Base-by-base conservation (phyloP, 1,140 invertebrate genomes). In the Psix sp. region DNA sequence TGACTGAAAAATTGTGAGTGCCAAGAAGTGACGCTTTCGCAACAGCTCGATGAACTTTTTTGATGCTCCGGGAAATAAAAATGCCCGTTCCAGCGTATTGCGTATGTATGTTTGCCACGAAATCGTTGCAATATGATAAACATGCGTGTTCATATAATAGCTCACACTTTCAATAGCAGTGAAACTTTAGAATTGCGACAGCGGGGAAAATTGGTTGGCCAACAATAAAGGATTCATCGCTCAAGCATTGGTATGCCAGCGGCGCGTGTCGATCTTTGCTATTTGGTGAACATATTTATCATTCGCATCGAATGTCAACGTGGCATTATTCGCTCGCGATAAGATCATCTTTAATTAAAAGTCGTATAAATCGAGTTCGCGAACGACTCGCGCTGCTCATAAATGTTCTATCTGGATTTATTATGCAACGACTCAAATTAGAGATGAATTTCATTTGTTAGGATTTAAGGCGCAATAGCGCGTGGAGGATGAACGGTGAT, bases 151-250 rank as follows among this genome's bases (percentile, higher is more conserved):
- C 46, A 42, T 46, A 72, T 66, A 76, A 80, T 76, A 54, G 62
- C 42, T 36, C 59, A 80, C 76, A 82, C 79, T 84, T 84, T 83
- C 80, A 70, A 74, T 75, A 33, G 56, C 29, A 75, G 81, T 79
- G 81, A 84, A 84, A 84, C 80, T 78, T 56, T 51, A 26, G 11
- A 49, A 71, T 83, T 83, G 80, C 81, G 60, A 83, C 76, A 83
- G 20, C 42, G 6, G 42, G 29, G 49, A 57, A 77, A 78, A 82
- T 81, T 77, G 24, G 48, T 83, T 82, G 67, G 40, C 70, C 73
- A 82, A 82, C 63, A 26, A 60, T 60, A 62, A 63, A 54, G 17
- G 63, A 68, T 42, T 36, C 66, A 56, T 62, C 56, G 40, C 35
- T 10, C 17, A 7, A 39, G n/a, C 21, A 51, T 74, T 51, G 46